phyloP scores from a whole-genome alignment of 1,140 invertebrate genomes.

The Brachionus asplanchnoidis region DNA sequence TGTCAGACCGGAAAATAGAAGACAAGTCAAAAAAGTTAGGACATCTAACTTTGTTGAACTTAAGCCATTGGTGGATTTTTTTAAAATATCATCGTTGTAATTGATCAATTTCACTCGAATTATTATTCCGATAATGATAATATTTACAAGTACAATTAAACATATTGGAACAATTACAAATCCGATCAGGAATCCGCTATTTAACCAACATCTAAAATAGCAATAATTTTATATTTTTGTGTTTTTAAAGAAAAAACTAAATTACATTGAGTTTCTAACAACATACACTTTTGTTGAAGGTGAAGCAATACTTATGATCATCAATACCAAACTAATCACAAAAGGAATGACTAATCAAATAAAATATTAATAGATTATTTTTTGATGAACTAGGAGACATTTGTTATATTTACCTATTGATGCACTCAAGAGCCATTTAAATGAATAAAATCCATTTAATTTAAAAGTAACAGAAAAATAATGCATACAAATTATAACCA shows the following conservation, averaged over 20 bases:
- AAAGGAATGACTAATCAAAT: slow-evolving; percentile 1
- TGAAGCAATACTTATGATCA: not conserved
- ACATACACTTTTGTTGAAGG: not conserved
- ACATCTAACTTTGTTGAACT: not conserved
- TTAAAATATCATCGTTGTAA: not conserved
- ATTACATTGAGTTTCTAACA: slow-evolving; percentile 11
- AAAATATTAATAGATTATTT: not conserved
- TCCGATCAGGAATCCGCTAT: not conserved
- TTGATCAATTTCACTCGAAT: not conserved
- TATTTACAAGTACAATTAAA: not conserved
- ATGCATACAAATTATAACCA: not conserved
- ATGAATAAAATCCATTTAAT: not conserved
- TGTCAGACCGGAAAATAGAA: not conserved
- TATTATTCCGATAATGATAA: not conserved
- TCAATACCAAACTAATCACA: not conserved
- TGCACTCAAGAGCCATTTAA: not conserved
- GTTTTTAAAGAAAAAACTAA: not conserved
- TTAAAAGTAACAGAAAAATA: slow-evolving; percentile 7
- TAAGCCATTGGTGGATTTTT: slow-evolving; percentile 5
- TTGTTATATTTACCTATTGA: not conserved
- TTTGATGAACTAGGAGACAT: too few species aligned
- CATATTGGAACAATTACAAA: not conserved
- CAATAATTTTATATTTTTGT: not conserved
- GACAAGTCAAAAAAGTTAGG: not conserved
- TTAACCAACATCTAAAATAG: not conserved